Conservation (phyloP, 2,888 invertebrate genomes). For the Gisinianus flammeolus region DNA sequence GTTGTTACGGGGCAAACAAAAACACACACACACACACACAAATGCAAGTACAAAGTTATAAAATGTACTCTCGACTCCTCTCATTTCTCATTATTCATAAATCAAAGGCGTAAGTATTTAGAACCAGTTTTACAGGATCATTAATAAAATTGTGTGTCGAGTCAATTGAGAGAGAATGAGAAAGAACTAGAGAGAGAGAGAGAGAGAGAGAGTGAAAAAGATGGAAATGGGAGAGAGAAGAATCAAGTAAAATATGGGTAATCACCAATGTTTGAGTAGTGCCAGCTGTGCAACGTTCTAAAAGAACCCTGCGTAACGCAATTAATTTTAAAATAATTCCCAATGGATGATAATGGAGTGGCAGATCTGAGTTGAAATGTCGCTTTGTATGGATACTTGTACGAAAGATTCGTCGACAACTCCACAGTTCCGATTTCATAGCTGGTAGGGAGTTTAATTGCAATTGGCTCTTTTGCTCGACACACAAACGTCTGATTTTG, state of each 20-base stretch:
- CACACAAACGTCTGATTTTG: conserved; percentile 55
- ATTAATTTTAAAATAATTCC: conserved; percentile 56
- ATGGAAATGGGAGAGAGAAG: background rate
- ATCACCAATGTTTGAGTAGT: conserved; percentile 51
- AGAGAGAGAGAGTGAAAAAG: too few relatives aligned
- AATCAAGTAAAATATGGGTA: background rate
- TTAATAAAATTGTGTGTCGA: conserved; percentile 18
- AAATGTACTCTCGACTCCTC: too few relatives aligned
- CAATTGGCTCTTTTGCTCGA: conserved; percentile 49
- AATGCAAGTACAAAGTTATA: too few relatives aligned
- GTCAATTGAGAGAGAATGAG: conserved; percentile 10
- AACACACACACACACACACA: too few relatives aligned
- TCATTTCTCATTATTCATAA: conserved; percentile 10
- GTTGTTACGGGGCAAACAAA: too few relatives aligned
- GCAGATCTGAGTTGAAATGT: conserved; percentile 47
- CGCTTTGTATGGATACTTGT: conserved; percentile 52
- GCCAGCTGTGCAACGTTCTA: conserved; percentile 54
- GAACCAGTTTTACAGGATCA: conserved; percentile 33
- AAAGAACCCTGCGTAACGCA: conserved; percentile 42
- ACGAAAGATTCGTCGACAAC: conserved; percentile 44
- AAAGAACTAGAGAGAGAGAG: too few relatives aligned
- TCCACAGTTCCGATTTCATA: conserved; percentile 48
- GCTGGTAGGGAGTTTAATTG: conserved; percentile 49
- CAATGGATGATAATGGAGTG: conserved; percentile 50
- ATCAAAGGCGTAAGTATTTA: background rate